Percentiles rank a stretch among this genome's conserved stretches.
phyloP scores from a whole-genome alignment of 2,113 vertebrate genomes.

The Lamprotornis superbus region DNA sequence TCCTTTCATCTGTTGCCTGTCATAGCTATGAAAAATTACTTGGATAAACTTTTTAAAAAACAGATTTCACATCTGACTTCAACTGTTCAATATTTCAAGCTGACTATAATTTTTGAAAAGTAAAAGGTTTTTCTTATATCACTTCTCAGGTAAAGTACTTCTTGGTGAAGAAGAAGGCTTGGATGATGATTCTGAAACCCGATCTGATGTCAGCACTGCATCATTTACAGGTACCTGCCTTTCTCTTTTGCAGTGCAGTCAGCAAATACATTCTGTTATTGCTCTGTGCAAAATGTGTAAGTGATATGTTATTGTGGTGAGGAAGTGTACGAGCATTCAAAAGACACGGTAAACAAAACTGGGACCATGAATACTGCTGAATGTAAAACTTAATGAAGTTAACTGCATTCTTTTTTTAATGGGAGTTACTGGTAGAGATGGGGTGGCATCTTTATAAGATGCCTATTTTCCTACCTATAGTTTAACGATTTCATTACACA shows the following conservation, averaged over 20 bases:
- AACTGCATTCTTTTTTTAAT: neutral
- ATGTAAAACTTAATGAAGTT: neutral
- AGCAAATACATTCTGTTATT: neutral
- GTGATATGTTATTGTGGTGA: neutral
- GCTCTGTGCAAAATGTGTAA: neutral
- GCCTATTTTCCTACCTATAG: neutral
- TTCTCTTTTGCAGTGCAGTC: neutral
- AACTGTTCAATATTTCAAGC: neutral
- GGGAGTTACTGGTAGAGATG: neutral
- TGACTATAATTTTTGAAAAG: neutral
- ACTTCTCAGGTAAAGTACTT: conserved; percentile 85
- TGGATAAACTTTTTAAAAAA: neutral
- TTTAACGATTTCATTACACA: neutral
- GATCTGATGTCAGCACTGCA: conserved; percentile 81
- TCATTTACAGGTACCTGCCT: conserved; percentile 81
- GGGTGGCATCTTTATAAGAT: neutral
- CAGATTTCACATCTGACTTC: neutral
- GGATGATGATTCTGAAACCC: conserved; percentile 88
- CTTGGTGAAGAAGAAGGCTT: conserved; percentile 89
- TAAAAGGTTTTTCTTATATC: neutral
- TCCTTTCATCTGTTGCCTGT: neutral
- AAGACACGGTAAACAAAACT: neutral
- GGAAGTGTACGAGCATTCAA: neutral
- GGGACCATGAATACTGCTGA: neutral
- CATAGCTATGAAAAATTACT: neutral